phyloP scores from a whole-genome alignment of 2,797 vertebrate species.

The Columba guinea region DNA sequence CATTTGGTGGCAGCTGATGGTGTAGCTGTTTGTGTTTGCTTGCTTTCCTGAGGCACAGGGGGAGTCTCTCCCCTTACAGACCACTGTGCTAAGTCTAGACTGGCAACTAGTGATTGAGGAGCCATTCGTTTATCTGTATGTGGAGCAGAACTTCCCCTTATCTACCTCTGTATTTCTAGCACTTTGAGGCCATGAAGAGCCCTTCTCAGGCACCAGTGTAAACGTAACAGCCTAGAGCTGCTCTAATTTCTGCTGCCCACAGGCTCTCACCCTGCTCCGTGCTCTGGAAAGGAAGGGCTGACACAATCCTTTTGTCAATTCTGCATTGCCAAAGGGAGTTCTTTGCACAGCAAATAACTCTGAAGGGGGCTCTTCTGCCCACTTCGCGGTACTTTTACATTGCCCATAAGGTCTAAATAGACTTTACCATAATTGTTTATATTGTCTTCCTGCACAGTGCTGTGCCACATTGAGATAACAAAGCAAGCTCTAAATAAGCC shows the following conservation, averaged over 20 bases:
- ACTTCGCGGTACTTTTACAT: conserved; percentile 47
- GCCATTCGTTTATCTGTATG: not conserved
- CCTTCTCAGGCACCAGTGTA: not conserved
- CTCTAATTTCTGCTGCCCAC: conserved; percentile 32
- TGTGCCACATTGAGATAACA: conserved; percentile 35
- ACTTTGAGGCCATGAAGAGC: not conserved
- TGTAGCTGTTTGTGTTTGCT: not conserved
- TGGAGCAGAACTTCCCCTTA: not conserved
- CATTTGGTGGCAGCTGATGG: not conserved
- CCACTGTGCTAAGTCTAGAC: not conserved
- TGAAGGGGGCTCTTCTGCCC: conserved; percentile 45
- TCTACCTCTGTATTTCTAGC: not conserved
- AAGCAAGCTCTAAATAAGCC: conserved; percentile 61
- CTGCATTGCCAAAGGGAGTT: not conserved
- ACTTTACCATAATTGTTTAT: conserved; percentile 43
- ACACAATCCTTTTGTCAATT: conserved; percentile 55
- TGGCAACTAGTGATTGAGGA: not conserved
- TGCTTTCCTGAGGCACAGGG: not conserved
- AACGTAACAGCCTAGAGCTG: conserved; percentile 4
- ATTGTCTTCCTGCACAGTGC: conserved; percentile 40
- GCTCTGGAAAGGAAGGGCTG: conserved; percentile 32
- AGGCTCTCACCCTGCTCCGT: not conserved
- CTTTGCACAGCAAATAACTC: not conserved
- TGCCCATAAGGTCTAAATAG: conserved; percentile 43
- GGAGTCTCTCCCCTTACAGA: not conserved